phyloP scores from a whole-genome alignment of 2,888 invertebrate species.

The Ennomos erosarius region DNA sequence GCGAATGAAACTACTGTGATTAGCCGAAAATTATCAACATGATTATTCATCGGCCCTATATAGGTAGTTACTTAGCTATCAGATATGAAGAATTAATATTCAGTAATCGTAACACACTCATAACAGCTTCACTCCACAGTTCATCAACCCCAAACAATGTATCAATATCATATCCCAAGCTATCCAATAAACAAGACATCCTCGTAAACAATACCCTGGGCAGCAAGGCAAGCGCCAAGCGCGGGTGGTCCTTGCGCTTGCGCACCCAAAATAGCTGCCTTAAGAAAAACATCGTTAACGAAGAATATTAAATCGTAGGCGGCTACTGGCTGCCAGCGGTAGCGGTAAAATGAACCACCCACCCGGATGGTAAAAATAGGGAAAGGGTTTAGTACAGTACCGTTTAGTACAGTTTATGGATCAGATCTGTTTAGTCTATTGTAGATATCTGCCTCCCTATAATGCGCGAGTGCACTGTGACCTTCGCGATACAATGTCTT shows the following conservation, averaged over 20 bases:
- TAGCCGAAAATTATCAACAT: no score
- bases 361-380: constrained; percentile 72
- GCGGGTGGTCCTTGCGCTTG: constrained; percentile 74
- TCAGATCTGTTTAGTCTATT: constrained; percentile 15
- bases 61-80: no score
- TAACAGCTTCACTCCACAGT: constrained; percentile 7
- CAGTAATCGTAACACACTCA: no score
- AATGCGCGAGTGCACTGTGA: no score
- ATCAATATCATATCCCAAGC: constrained; percentile 15
- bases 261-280: constrained; percentile 71
- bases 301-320: constrained; percentile 78
- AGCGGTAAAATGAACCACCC: constrained; percentile 74
- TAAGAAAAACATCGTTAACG: constrained; percentile 82
- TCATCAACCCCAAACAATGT: constrained; percentile 20
- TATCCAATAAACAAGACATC: constrained; percentile 27
- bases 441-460: not conserved
- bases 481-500: no score
- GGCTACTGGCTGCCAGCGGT: constrained; percentile 70
- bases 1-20: no score
- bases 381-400: constrained; percentile 52
- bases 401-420: constrained; percentile 49
- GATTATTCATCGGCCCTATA: no score
- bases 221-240: constrained; percentile 53
- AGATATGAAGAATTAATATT: no score
- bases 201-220: constrained; percentile 38